Conservation (phyloP, 2,797 vertebrate species). For the Emydoidea blandingii region DNA sequence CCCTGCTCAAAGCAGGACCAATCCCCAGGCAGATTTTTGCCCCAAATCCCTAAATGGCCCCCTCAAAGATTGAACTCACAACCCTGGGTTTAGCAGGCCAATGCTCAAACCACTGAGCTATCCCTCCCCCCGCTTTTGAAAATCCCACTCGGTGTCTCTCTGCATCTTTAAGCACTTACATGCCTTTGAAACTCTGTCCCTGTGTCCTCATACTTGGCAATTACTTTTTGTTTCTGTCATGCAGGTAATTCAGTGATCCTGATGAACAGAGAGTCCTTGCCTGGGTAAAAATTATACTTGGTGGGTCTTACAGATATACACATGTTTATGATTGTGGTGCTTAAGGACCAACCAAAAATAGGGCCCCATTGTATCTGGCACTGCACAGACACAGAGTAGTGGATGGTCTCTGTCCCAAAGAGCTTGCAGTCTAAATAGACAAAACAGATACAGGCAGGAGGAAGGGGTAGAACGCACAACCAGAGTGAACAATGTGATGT, state of each 20-base stretch:
- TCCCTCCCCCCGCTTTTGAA: slow-evolving; percentile 3
- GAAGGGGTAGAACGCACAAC: not conserved
- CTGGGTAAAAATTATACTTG: slow-evolving; percentile 9
- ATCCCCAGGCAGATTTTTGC: no score
- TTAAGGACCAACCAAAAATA: not conserved
- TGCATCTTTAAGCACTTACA: not conserved
- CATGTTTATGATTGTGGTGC: not conserved
- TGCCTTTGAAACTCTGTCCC: slow-evolving; percentile 48
- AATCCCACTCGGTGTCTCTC: slow-evolving; percentile 20
- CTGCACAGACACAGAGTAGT: slow-evolving; percentile 12
- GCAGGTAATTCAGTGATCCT: slow-evolving; percentile 21
- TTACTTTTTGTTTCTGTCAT: not conserved
- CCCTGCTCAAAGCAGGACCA: no score
- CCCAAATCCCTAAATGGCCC: no score
- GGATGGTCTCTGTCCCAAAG: not conserved
- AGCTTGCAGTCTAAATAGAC: not conserved
- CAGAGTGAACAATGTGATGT: not conserved
- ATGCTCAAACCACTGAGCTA: no score
- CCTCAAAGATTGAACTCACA: no score
- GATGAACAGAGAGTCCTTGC: not conserved
- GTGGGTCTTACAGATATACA: not conserved
- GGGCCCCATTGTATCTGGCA: not conserved
- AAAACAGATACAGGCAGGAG: not conserved
- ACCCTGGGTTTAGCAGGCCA: no score
- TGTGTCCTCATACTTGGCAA: slow-evolving; percentile 21